phyloP scores from a whole-genome alignment of 2,113 vertebrate genomes.

The Lethenteron camtschaticum region DNA sequence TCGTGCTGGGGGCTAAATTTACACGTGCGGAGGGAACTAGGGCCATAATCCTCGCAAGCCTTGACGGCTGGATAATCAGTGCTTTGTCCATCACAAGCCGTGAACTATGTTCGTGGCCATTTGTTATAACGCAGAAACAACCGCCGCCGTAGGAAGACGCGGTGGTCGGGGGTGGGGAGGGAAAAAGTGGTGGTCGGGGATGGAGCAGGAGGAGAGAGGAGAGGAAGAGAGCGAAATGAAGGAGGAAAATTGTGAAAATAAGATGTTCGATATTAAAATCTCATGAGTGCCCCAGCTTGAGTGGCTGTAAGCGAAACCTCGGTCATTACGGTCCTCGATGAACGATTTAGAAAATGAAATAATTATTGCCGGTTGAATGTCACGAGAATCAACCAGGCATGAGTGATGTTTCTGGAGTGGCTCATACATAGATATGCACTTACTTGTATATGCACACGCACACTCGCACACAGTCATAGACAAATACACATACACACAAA shows the following conservation, averaged over 20 bases:
- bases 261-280: conserved; percentile 9
- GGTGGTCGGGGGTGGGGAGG: too few relatives aligned
- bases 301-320: too few relatives aligned
- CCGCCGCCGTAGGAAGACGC: conserved; percentile 13
- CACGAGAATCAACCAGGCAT: too few relatives aligned
- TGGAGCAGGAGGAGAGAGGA: too few relatives aligned
- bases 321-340: too few relatives aligned
- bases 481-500: conserved; percentile 1
- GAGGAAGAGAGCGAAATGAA: too few relatives aligned
- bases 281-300: conserved; percentile 16
- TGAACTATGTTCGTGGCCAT: conserved; percentile 18
- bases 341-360: too few relatives aligned
- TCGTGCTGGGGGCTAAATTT: conserved; percentile 28
- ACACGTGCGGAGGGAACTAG: conserved; percentile 24
- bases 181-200: too few relatives aligned
- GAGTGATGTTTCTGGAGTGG: too few relatives aligned
- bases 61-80: conserved; percentile 24
- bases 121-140: conserved; percentile 23
- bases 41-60: conserved; percentile 14
- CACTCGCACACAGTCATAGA: background rate
- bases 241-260: too few relatives aligned
- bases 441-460: background rate
- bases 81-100: conserved; percentile 18
- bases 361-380: too few relatives aligned
- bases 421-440: background rate